Percentiles rank a stretch among this genome's conserved stretches.
Conservation (phyloP, 2,888 invertebrate genomes). For the Monopis laevigella region DNA sequence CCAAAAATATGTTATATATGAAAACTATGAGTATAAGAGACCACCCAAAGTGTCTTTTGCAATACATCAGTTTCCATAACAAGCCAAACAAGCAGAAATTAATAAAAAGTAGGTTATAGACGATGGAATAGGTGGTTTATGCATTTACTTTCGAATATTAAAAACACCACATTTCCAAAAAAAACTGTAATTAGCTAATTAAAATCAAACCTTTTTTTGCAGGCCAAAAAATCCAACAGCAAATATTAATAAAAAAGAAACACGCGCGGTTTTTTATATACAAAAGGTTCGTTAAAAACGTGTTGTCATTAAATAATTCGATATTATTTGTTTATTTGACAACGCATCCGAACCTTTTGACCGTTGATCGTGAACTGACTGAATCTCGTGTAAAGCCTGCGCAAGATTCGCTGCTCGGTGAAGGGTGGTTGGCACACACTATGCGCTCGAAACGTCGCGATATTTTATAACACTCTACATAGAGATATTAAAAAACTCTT, state of each 20-base stretch:
- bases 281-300: too few relatives aligned
- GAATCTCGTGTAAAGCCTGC: constrained; percentile 1
- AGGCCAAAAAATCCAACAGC: background rate
- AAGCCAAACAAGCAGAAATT: too few relatives aligned
- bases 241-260: background rate
- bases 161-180: background rate
- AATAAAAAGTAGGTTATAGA: constrained; percentile 7
- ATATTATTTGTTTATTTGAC: background rate
- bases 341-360: background rate
- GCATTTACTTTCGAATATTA: constrained; percentile 2
- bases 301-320: too few relatives aligned
- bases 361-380: background rate
- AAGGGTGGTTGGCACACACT: constrained; percentile 1
- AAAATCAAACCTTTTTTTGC: background rate
- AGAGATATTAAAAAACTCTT: too few relatives aligned
- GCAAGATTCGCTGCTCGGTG: background rate
- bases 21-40: too few relatives aligned
- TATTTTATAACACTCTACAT: too few relatives aligned
- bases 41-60: too few relatives aligned
- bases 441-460: background rate
- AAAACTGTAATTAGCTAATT: background rate
- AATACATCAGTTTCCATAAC: too few relatives aligned
- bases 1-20: too few relatives aligned
- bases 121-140: background rate
- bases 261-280: background rate